Evolutionary conservation across 1,140 invertebrate genomes (phyloP).

Genomic region (Calycopis cecrops): DNA sequence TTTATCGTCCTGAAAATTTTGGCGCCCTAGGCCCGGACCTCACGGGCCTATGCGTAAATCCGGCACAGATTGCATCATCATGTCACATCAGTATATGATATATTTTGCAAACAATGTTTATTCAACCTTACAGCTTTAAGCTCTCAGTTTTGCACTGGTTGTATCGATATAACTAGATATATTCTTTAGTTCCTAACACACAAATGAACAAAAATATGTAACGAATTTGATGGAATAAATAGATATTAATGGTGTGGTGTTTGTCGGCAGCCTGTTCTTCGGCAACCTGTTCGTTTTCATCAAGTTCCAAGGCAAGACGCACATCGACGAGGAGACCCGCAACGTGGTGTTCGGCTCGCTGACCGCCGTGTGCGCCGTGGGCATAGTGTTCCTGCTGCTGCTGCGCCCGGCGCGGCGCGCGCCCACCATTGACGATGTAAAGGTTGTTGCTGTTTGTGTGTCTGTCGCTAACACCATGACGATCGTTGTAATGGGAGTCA

Average conservation of each 20-base stretch:
- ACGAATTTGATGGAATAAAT: not conserved
- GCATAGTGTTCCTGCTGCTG: slow-evolving; percentile 81
- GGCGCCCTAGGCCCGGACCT: too few relatives aligned
- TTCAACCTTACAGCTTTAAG: too few relatives aligned
- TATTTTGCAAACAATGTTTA: too few relatives aligned
- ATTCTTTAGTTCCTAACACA: too few relatives aligned
- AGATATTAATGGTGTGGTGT: not conserved
- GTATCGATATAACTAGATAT: too few relatives aligned
- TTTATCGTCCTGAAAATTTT: too few relatives aligned
- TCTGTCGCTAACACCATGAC: not conserved
- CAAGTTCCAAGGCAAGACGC: slow-evolving; percentile 85
- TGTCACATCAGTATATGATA: too few relatives aligned
- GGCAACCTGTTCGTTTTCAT: slow-evolving; percentile 97
- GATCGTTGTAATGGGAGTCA: too few relatives aligned
- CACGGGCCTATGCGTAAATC: too few relatives aligned
- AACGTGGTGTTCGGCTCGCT: slow-evolving; percentile 86
- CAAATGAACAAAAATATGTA: too few relatives aligned
- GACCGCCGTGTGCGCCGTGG: slow-evolving; percentile 79
- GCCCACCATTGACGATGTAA: slow-evolving; percentile 65
- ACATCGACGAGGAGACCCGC: slow-evolving; percentile 80
- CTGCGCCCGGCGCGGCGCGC: slow-evolving; percentile 75
- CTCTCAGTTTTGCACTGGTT: too few relatives aligned
- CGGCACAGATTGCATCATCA: too few relatives aligned
- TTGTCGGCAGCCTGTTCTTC: slow-evolving; percentile 84
- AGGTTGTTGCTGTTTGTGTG: slow-evolving; percentile 34